These are phyloP conservation scores for Lasiommata megera DNA, from an alignment of 2,888 invertebrate species.

Conservation along the genomic window DNA sequence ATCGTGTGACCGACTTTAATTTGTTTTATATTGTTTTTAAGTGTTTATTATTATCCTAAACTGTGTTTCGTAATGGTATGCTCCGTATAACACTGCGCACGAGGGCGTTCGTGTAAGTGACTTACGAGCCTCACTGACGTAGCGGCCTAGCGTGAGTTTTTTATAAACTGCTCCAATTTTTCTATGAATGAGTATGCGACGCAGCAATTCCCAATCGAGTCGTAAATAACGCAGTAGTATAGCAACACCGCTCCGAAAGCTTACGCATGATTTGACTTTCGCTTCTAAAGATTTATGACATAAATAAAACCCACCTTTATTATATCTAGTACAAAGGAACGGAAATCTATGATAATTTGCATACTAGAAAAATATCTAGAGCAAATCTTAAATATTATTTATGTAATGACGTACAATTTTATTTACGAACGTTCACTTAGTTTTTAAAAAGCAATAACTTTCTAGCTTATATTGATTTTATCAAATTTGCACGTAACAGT, in stretches of 20 bases:
- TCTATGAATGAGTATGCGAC: constrained; percentile 34
- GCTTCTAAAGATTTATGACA: constrained; percentile 8
- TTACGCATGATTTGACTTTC: constrained; percentile 17
- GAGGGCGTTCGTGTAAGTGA: constrained; percentile 42
- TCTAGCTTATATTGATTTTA: background rate
- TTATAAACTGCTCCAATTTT: constrained; percentile 43
- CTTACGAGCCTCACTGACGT: constrained; percentile 39
- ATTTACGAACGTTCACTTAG: background rate
- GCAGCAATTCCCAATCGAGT: constrained; percentile 21
- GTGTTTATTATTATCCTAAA: constrained; percentile 73
- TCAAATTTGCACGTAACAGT: constrained; percentile 10
- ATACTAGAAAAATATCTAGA: background rate
- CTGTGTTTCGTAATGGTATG: constrained; percentile 62
- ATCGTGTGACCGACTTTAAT: constrained; percentile 68
- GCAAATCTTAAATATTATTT: background rate
- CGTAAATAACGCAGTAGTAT: constrained; percentile 13
- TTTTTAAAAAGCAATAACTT: background rate
- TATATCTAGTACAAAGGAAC: background rate
- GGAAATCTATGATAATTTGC: background rate
- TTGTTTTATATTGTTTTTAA: constrained; percentile 71
- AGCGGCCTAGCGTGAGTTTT: constrained; percentile 46
- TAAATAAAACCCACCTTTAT: background rate
- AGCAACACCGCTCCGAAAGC: constrained; percentile 14
- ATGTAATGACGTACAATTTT: background rate
- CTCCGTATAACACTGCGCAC: constrained; percentile 44